These are phyloP conservation scores for Darevskia nairensis DNA, from an alignment of 2,797 vertebrate species.

Conservation along the genomic window DNA sequence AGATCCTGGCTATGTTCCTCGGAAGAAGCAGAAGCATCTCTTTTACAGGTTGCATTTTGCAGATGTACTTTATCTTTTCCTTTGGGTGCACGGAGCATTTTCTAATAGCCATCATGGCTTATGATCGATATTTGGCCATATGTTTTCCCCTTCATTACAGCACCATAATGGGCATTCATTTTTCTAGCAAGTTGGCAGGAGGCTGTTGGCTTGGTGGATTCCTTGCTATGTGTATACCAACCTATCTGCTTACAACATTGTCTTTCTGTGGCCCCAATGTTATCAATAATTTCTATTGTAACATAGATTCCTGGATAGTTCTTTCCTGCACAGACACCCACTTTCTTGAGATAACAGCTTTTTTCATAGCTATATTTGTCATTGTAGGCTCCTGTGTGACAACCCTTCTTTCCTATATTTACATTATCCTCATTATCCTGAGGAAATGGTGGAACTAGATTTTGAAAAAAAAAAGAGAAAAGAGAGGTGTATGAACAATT, in stretches of 20 bases:
- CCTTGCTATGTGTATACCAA: constrained; percentile 37
- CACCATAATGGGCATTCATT: constrained; percentile 48
- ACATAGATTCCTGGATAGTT: constrained; percentile 44
- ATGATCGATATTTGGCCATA: constrained; percentile 69
- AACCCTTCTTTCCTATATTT: constrained; percentile 53
- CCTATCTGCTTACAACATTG: constrained; percentile 37
- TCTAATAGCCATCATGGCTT: constrained; percentile 69
- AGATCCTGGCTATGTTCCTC: constrained; percentile 52
- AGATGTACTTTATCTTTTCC: constrained; percentile 60
- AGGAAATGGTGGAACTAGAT: too few species aligned
- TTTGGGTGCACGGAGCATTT: constrained; percentile 64
- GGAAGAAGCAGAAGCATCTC: constrained; percentile 49
- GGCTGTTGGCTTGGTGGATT: constrained; percentile 26
- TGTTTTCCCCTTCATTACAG: constrained; percentile 67
- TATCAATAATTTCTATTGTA: constrained; percentile 57
- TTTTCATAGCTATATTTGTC: constrained; percentile 48
- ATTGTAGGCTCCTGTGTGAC: constrained; percentile 54
- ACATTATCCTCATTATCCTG: constrained; percentile 48
- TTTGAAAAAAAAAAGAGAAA: too few species aligned
- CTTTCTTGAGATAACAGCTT: constrained; percentile 33
- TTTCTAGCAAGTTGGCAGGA: constrained; percentile 7
- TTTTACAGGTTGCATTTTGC: constrained; percentile 57
- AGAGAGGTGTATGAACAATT: too few species aligned
- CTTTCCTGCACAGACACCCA: constrained; percentile 30
- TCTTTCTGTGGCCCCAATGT: constrained; percentile 28